phyloP scores from a whole-genome alignment of 2,888 invertebrate species.

The Idaea dimidiata region DNA sequence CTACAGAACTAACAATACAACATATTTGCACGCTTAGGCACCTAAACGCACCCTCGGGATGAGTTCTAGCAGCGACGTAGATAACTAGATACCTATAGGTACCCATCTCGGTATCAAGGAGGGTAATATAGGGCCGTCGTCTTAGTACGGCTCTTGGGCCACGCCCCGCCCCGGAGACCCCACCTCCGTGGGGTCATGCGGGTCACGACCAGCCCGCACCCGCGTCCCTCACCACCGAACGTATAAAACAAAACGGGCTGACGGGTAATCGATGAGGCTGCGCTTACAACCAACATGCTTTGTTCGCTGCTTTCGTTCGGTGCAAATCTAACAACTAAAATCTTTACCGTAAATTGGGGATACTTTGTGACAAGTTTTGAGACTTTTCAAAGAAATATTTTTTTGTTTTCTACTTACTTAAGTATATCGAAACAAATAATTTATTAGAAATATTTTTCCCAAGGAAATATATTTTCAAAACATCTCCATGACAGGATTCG shows the following conservation, averaged over 20 bases:
- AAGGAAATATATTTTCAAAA: no score
- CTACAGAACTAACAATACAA: neutral
- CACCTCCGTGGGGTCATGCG: slow-evolving; percentile 44
- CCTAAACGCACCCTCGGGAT: neutral
- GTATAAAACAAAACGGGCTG: slow-evolving; percentile 37
- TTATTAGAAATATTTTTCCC: no score
- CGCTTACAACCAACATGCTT: slow-evolving; percentile 16
- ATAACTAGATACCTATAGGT: slow-evolving; percentile 31
- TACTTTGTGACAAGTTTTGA: no score
- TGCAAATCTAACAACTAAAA: no score
- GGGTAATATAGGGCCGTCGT: slow-evolving; percentile 52
- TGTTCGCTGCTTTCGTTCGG: neutral
- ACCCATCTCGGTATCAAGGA: slow-evolving; percentile 42
- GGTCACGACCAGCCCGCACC: slow-evolving; percentile 44
- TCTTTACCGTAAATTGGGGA: no score
- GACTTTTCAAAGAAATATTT: no score
- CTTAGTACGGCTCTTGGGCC: slow-evolving; percentile 49
- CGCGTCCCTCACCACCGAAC: slow-evolving; percentile 44
- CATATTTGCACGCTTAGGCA: neutral
- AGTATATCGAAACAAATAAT: no score
- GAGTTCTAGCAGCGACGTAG: slow-evolving; percentile 16
- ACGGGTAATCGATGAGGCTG: slow-evolving; percentile 45
- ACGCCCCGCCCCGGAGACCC: slow-evolving; percentile 58
- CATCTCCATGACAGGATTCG: no score
- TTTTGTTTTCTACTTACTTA: no score